A percentile compares a stretch with the other conserved stretches of the same genome.
These are phyloP conservation scores for Timema podura DNA, from an alignment of 2,888 invertebrate species.

Conservation along the genomic window DNA sequence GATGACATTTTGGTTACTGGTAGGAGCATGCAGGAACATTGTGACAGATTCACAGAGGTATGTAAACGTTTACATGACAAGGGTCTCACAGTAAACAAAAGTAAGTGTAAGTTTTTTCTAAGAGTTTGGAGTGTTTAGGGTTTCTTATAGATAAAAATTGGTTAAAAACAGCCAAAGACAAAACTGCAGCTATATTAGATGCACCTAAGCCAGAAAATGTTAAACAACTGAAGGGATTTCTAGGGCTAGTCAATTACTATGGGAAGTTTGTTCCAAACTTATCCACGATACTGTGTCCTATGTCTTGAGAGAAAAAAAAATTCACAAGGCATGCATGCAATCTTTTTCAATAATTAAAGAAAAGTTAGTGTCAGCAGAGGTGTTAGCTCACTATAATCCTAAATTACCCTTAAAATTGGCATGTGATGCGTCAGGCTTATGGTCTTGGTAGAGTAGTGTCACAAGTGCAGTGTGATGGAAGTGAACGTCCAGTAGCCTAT, in stretches of 20 bases:
- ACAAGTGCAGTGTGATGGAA: no score
- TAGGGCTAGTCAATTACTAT: conserved; percentile 23
- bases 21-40: not conserved
- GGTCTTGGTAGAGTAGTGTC: no score
- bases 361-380: not conserved
- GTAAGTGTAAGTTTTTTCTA: conserved; percentile 15
- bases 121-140: conserved; percentile 1
- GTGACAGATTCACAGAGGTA: conserved; percentile 7
- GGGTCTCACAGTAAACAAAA: conserved; percentile 17
- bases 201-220: not conserved
- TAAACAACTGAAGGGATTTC: conserved; percentile 15
- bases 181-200: conserved; percentile 12
- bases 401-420: conserved; percentile 15
- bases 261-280: conserved; percentile 19
- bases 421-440: conserved; percentile 2
- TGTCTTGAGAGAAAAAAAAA: conserved; percentile 9
- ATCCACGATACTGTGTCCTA: not conserved
- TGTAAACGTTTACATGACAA: conserved; percentile 6
- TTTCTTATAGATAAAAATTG: not conserved
- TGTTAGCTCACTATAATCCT: conserved; percentile 20
- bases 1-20: conserved; percentile 22
- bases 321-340: not conserved
- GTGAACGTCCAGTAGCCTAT: no score
- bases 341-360: not conserved
- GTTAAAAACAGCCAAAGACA: not conserved